phyloP scores from a whole-genome alignment of 2,113 vertebrate genomes.

The Danionella cerebrum region DNA sequence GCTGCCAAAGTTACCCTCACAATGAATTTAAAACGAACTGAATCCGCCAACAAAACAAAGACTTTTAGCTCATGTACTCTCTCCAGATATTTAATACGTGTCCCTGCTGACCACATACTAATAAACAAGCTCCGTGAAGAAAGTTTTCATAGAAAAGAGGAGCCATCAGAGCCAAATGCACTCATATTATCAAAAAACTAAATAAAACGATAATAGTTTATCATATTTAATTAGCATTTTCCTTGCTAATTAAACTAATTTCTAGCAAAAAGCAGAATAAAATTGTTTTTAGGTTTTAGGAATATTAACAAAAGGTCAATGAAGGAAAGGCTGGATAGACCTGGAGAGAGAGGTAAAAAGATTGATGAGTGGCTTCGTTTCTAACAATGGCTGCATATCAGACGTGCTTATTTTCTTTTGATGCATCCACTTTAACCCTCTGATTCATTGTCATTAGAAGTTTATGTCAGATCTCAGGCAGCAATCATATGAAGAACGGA shows the following conservation, averaged over 20 bases:
- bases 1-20: slow-evolving; percentile 39
- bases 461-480: not conserved
- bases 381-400: slow-evolving; percentile 16
- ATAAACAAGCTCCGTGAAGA: not conserved
- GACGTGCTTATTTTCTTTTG: slow-evolving; percentile 22
- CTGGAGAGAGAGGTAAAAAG: slow-evolving; percentile 20
- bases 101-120: slow-evolving; percentile 16
- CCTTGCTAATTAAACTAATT: too few species aligned
- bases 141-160: not conserved
- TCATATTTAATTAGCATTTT: not conserved
- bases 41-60: slow-evolving; percentile 20
- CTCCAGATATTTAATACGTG: slow-evolving; percentile 25
- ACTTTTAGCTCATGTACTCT: slow-evolving; percentile 1
- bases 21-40: slow-evolving; percentile 35
- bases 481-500: slow-evolving; percentile 7
- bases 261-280: too few species aligned
- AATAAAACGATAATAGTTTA: not conserved
- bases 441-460: slow-evolving; percentile 2
- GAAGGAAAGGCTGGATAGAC: slow-evolving; percentile 7
- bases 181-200: not conserved
- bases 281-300: too few species aligned
- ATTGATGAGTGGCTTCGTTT: slow-evolving; percentile 29
- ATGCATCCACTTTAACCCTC: slow-evolving; percentile 25
- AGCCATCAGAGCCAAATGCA: not conserved
- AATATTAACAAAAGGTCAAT: slow-evolving; percentile 22